Evolutionary conservation across 2,888 invertebrate species (phyloP).

Genomic region (Temnothorax unifasciatus): DNA sequence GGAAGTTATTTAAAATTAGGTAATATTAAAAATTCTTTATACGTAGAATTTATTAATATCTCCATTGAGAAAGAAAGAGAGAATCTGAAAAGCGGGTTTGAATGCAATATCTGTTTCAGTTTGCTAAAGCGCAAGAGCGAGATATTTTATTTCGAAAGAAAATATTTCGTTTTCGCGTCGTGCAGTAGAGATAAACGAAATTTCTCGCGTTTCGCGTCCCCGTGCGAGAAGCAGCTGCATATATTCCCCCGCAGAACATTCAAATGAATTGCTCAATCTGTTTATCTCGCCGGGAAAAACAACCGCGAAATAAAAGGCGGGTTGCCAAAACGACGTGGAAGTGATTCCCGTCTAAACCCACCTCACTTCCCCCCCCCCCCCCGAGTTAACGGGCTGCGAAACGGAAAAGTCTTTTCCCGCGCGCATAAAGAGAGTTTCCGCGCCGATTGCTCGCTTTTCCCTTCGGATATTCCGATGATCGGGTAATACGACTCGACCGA

Average conservation of each 20-base stretch:
- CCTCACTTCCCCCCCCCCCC: no score
- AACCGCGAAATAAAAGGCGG: conserved; percentile 42
- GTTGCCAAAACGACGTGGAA: conserved; percentile 47
- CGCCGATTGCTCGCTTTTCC: conserved; percentile 50
- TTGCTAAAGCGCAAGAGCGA: background rate
- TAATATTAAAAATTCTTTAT: background rate
- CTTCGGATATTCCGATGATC: conserved; percentile 44
- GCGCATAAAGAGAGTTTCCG: conserved; percentile 60
- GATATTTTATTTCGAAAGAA: conserved; percentile 40
- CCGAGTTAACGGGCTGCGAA: conserved; percentile 49
- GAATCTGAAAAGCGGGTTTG: background rate
- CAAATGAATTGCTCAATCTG: conserved; percentile 57
- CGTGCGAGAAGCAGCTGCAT: conserved; percentile 3
- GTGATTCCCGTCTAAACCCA: conserved; percentile 44
- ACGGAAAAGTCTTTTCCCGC: conserved; percentile 53
- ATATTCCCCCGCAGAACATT: conserved; percentile 26
- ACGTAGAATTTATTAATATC: background rate
- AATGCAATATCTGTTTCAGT: conserved; percentile 26
- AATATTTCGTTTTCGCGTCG: conserved; percentile 41
- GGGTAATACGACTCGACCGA: conserved; percentile 16
- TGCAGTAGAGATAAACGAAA: conserved; percentile 33
- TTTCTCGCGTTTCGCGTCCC: conserved; percentile 29
- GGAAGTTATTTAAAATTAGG: background rate
- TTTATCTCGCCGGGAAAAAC: conserved; percentile 48
- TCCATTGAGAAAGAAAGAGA: background rate